Evolutionary conservation across 2,797 vertebrate genomes (phyloP).

Genomic region (Darevskia nairensis): DNA sequence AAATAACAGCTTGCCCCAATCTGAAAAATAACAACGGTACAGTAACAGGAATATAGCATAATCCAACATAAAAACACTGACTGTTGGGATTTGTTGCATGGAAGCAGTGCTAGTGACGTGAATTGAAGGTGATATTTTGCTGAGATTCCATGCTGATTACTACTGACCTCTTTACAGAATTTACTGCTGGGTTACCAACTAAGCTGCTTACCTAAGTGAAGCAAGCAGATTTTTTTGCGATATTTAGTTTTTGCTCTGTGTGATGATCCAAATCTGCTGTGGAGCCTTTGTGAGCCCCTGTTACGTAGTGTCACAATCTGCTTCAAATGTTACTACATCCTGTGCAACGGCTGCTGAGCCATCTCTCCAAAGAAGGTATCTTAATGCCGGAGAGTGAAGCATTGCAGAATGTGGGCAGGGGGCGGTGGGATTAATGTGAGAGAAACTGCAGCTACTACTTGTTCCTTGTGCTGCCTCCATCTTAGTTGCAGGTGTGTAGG

Average conservation of each 20-base stretch:
- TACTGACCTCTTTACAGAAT: constrained; percentile 7
- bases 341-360: neutral
- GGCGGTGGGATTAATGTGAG: no score
- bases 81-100: neutral
- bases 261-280: constrained; percentile 5
- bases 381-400: neutral
- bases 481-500: neutral
- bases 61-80: neutral
- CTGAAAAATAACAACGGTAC: no score
- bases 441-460: neutral
- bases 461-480: neutral
- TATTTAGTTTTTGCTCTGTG: constrained; percentile 2
- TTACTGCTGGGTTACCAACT: neutral
- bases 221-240: neutral
- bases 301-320: neutral
- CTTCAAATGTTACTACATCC: neutral
- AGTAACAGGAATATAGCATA: neutral
- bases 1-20: neutral
- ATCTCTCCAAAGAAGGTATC: neutral
- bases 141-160: neutral
- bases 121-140: neutral
- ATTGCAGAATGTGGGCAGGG: neutral
- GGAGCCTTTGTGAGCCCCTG: neutral
- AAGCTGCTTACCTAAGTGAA: constrained; percentile 13
- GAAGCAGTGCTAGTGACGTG: neutral